phyloP scores from a whole-genome alignment of 2,888 invertebrate species.

The Chrysotoxum bicinctum region DNA sequence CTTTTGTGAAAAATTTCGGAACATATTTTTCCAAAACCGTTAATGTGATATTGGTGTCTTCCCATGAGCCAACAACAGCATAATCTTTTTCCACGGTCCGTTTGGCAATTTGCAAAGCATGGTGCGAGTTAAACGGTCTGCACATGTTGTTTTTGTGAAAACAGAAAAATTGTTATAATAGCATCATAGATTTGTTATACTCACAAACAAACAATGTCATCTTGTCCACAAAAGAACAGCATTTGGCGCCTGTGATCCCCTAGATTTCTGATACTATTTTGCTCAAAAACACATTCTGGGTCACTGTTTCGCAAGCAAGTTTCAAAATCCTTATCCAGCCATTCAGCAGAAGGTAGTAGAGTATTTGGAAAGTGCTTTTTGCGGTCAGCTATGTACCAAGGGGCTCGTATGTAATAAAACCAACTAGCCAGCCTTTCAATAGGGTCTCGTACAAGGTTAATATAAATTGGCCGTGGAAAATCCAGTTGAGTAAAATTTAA shows the following conservation, averaged over 20 bases:
- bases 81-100: constrained; percentile 90
- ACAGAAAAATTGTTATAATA: not conserved
- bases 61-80: constrained; percentile 91
- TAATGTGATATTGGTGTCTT: constrained; percentile 90
- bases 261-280: constrained; percentile 90
- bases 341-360: constrained; percentile 80
- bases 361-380: constrained; percentile 74
- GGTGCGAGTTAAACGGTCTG: constrained; percentile 91
- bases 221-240: constrained; percentile 93
- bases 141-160: not conserved
- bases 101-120: constrained; percentile 91
- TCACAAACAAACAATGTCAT: constrained; percentile 79
- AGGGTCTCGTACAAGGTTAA: constrained; percentile 92
- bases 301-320: constrained; percentile 90
- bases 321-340: constrained; percentile 85
- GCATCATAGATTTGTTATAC: constrained; percentile 31
- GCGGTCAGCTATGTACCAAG: constrained; percentile 93
- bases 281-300: constrained; percentile 89
- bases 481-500: constrained; percentile 91
- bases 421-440: constrained; percentile 93
- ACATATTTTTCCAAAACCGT: constrained; percentile 90
- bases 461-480: constrained; percentile 90
- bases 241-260: constrained; percentile 91
- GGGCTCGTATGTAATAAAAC: constrained; percentile 94
- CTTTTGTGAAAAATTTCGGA: constrained; percentile 89